Conservation (phyloP, 2,113 vertebrate genomes). For the Pygoscelis antarcticus region DNA sequence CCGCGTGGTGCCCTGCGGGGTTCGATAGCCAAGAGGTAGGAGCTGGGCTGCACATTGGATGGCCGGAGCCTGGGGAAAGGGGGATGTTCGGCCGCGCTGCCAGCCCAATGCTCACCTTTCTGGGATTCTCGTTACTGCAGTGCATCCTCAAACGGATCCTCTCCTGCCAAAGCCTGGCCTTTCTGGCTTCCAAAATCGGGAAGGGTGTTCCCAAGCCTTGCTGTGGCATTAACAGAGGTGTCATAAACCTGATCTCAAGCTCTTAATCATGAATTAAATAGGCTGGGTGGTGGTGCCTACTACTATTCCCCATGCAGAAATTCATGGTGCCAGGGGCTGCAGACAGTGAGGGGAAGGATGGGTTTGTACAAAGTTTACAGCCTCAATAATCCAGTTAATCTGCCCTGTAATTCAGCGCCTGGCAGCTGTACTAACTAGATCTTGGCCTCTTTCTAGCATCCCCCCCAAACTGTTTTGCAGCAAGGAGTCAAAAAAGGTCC, state of each 20-base stretch:
- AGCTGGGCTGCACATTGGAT: neutral
- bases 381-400: neutral
- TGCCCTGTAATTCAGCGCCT: neutral
- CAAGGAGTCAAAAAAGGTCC: constrained; percentile 9
- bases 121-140: neutral
- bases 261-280: neutral
- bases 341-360: neutral
- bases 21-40: neutral
- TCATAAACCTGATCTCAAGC: neutral
- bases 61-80: neutral
- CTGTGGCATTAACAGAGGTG: neutral
- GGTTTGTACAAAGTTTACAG: neutral
- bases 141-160: neutral
- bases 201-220: neutral
- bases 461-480: neutral
- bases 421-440: neutral
- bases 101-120: neutral
- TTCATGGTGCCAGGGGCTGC: neutral
- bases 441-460: neutral
- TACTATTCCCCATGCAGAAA: neutral
- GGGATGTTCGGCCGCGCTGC: rapidly evolving
- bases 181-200: neutral
- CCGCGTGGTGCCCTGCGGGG: rapidly evolving
- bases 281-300: neutral
- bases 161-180: neutral